Percentiles rank a stretch among this genome's conserved stretches.
These are phyloP conservation scores for Mimachlamys varia DNA, from an alignment of 2,888 invertebrate species.

Conservation along the genomic window DNA sequence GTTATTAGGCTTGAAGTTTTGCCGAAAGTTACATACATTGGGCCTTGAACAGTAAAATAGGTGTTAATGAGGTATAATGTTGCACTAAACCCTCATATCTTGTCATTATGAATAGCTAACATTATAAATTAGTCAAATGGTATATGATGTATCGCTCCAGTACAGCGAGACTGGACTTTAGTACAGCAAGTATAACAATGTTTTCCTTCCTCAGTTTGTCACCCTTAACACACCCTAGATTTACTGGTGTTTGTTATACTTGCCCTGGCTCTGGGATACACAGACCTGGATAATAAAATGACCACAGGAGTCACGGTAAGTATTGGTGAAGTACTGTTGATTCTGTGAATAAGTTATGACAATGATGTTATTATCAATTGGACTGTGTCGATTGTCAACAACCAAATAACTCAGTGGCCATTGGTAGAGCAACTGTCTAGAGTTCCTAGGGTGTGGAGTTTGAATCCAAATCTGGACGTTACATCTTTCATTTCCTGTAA, in stretches of 20 bases:
- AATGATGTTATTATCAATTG: background rate
- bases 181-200: too few relatives aligned
- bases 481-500: too few relatives aligned
- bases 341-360: background rate
- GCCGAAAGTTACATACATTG: too few relatives aligned
- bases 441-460: background rate
- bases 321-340: background rate
- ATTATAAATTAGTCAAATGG: too few relatives aligned
- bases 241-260: slow-evolving; percentile 75
- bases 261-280: slow-evolving; percentile 70
- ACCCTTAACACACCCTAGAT: slow-evolving; percentile 62
- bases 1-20: too few relatives aligned
- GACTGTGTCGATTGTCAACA: background rate
- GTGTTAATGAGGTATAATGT: too few relatives aligned
- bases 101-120: too few relatives aligned
- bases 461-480: too few relatives aligned
- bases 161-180: too few relatives aligned
- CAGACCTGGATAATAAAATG: slow-evolving; percentile 62
- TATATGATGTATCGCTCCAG: too few relatives aligned
- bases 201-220: background rate
- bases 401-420: background rate
- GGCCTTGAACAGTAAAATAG: too few relatives aligned
- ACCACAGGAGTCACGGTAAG: slow-evolving; percentile 63
- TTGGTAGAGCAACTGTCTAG: background rate
- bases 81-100: too few relatives aligned